These are phyloP conservation scores for Melanostoma scalare DNA, from an alignment of 2,888 invertebrate species.

Conservation along the genomic window DNA sequence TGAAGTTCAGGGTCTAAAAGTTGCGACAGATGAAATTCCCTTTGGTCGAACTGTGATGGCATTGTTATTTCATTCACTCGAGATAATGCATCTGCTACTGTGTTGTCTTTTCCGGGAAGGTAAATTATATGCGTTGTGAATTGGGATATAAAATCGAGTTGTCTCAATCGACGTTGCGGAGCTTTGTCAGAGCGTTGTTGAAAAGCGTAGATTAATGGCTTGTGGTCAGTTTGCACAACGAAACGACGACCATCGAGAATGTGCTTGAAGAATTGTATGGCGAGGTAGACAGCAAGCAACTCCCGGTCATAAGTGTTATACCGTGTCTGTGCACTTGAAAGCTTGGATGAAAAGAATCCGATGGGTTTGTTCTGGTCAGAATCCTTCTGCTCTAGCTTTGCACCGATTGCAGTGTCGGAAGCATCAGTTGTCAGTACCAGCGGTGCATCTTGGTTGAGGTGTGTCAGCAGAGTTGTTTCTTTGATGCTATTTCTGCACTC, in stretches of 20 bases:
- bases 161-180: slow-evolving; percentile 20
- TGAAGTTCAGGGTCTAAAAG: slow-evolving; percentile 20
- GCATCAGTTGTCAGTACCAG: slow-evolving; percentile 25
- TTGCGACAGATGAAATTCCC: slow-evolving; percentile 26
- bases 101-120: slow-evolving; percentile 31
- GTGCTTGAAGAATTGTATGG: slow-evolving; percentile 29
- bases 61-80: slow-evolving; percentile 30
- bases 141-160: slow-evolving; percentile 46
- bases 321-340: slow-evolving; percentile 6
- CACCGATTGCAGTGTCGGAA: slow-evolving; percentile 24
- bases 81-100: slow-evolving; percentile 48
- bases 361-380: slow-evolving; percentile 6
- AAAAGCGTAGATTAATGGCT: slow-evolving; percentile 17
- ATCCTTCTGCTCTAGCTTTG: slow-evolving; percentile 20
- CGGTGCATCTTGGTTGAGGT: slow-evolving; percentile 7
- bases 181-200: slow-evolving; percentile 23
- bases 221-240: slow-evolving; percentile 32
- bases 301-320: slow-evolving; percentile 17
- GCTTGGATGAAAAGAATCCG: slow-evolving; percentile 20
- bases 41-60: slow-evolving; percentile 15
- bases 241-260: slow-evolving; percentile 31
- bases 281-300: slow-evolving; percentile 26
- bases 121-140: slow-evolving; percentile 43
- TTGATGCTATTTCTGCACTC: slow-evolving; percentile 11
- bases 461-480: slow-evolving; percentile 6